Evolutionary conservation across 1,140 invertebrate species (phyloP).

Genomic region (Brachionus manjavacas): DNA sequence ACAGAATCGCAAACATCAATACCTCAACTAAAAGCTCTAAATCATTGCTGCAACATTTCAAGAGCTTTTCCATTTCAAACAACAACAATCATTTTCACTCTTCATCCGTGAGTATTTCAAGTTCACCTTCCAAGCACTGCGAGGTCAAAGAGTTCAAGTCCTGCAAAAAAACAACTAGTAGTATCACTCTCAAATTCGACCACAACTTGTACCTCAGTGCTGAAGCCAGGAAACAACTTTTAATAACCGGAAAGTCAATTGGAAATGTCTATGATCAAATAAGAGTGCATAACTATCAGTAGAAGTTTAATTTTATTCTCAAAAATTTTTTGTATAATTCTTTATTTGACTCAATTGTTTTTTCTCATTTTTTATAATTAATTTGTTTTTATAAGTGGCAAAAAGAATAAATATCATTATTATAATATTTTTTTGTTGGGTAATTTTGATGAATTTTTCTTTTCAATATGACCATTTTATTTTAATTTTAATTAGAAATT

Average conservation of each 20-base stretch:
- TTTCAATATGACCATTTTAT: neutral
- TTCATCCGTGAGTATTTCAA: constrained; percentile 16
- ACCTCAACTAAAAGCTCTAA: constrained; percentile 50
- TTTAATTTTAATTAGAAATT: neutral
- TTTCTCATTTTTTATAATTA: neutral
- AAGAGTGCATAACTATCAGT: neutral
- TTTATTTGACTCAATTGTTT: constrained; percentile 8
- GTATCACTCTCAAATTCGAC: neutral
- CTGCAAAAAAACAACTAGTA: constrained; percentile 13
- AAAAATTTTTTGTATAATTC: neutral
- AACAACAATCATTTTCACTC: neutral
- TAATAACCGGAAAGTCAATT: neutral
- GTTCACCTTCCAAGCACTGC: neutral
- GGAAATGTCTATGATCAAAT: constrained; percentile 21
- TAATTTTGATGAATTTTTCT: neutral
- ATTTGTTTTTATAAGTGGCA: neutral
- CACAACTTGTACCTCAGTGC: neutral
- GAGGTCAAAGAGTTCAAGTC: constrained; percentile 1
- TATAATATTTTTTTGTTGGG: neutral
- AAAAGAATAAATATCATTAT: neutral
- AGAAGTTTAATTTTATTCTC: neutral
- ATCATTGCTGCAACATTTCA: constrained; percentile 68
- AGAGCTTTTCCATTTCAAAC: constrained; percentile 71
- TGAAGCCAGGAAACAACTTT: neutral
- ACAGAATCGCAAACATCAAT: neutral